A percentile compares a stretch with the other conserved stretches of the same genome.
Conservation (phyloP, 64 coral and sea anemone genomes). For the Actinia equina region DNA sequence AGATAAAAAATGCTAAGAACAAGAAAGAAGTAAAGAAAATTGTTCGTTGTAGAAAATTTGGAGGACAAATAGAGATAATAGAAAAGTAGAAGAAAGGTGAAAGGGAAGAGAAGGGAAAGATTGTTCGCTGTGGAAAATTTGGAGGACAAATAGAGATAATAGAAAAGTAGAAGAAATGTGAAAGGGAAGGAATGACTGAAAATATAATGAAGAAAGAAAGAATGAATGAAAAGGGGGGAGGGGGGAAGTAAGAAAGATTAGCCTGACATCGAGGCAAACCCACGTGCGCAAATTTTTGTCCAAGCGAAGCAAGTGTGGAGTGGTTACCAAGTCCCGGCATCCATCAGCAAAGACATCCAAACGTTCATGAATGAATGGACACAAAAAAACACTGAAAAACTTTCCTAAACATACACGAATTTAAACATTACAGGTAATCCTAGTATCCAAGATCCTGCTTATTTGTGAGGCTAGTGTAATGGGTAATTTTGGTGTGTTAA, state of each 20-base stretch:
- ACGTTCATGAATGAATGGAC: slow-evolving; percentile 5
- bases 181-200: not conserved
- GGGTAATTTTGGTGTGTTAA: not conserved
- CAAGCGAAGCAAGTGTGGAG: not conserved
- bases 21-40: not conserved
- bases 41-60: not conserved
- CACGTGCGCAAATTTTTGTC: slow-evolving; percentile 34
- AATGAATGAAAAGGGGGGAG: not conserved
- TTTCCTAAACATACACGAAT: not conserved
- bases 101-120: no score
- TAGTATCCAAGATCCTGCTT: not conserved
- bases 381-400: not conserved
- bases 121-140: not conserved
- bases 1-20: not conserved
- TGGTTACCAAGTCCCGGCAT: slow-evolving; percentile 1
- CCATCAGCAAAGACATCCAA: not conserved
- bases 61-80: not conserved
- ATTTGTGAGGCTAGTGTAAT: not conserved
- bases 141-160: not conserved
- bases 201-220: not conserved
- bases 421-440: not conserved
- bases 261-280: slow-evolving; percentile 26
- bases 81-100: no score
- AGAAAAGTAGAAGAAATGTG: no score
- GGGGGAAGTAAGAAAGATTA: not conserved